Evolutionary conservation across 2,797 vertebrate species (phyloP).

Genomic region (Brachyalestes nurse): DNA sequence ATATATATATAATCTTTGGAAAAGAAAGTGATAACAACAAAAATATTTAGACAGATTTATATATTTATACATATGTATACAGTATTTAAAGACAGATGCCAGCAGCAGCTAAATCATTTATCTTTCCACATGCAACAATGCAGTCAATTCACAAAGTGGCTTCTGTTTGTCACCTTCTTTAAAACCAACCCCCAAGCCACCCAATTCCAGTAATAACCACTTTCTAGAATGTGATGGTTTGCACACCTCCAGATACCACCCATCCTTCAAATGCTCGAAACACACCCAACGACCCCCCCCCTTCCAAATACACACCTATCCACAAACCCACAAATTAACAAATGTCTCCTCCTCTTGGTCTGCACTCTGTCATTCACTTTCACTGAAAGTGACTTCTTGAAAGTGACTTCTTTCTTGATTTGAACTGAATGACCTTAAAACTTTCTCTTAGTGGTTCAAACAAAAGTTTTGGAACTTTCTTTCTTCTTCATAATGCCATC

Average conservation of each 20-base stretch:
- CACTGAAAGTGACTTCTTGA: background rate
- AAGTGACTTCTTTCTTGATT: background rate
- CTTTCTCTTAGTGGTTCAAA: background rate
- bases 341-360: background rate
- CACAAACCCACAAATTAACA: slow-evolving; percentile 10
- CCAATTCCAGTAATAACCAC: slow-evolving; percentile 39
- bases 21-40: no score
- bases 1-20: no score
- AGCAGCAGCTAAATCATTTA: no score
- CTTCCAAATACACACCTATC: background rate
- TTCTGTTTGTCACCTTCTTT: slow-evolving; percentile 27
- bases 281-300: background rate
- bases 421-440: background rate
- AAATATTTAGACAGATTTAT: no score
- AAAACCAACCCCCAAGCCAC: slow-evolving; percentile 42
- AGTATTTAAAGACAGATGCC: no score
- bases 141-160: slow-evolving; percentile 8
- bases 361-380: slow-evolving; percentile 17
- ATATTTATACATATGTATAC: no score
- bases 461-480: background rate
- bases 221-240: slow-evolving; percentile 33
- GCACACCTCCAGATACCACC: slow-evolving; percentile 40
- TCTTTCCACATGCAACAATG: no score
- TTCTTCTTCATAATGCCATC: background rate
- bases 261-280: slow-evolving; percentile 31